Conservation (phyloP, 2,113 vertebrate genomes). For the Morone saxatilis region DNA sequence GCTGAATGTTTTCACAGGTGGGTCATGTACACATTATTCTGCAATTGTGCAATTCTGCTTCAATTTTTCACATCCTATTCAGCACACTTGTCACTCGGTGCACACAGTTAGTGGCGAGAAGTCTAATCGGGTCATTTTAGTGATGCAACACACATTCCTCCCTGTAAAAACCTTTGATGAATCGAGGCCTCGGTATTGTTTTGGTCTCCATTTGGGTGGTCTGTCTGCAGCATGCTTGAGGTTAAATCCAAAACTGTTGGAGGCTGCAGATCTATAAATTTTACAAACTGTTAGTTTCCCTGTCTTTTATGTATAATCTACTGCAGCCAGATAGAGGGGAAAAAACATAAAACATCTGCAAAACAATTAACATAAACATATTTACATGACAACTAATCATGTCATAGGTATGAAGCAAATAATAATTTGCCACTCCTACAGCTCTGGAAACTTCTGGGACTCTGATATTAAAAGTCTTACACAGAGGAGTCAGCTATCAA, state of each 20-base stretch:
- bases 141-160: not conserved
- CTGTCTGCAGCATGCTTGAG: not conserved
- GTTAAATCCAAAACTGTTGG: conserved; percentile 2
- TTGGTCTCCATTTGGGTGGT: conserved; percentile 22
- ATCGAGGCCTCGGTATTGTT: not conserved
- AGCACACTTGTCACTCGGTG: no score
- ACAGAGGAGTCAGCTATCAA: not conserved
- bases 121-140: not conserved
- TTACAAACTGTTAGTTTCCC: not conserved
- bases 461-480: not conserved
- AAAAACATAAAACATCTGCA: not conserved
- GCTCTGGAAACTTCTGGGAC: not conserved
- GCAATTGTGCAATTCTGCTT: not conserved
- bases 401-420: not conserved
- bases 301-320: not conserved
- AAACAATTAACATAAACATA: not conserved
- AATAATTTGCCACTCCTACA: not conserved
- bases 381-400: not conserved
- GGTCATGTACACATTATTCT: not conserved
- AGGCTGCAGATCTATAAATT: conserved; percentile 1
- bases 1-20: not conserved
- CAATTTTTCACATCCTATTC: not conserved
- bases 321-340: not conserved
- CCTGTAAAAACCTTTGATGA: not conserved
- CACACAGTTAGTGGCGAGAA: not conserved